phyloP scores from a whole-genome alignment of 2,797 vertebrate species.

The Centropyge bicolor region DNA sequence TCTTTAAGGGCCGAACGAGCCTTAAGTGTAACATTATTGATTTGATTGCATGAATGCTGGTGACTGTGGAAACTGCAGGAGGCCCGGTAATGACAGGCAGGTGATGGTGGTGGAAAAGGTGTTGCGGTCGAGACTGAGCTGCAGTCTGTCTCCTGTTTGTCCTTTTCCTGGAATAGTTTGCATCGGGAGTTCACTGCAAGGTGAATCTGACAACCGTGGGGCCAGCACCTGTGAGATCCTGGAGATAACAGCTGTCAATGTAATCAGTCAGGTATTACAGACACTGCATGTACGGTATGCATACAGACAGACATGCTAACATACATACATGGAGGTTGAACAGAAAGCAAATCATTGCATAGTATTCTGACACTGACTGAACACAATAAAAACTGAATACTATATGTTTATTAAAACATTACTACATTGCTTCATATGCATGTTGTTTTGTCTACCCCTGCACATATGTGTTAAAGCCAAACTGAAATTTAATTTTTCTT shows the following conservation, averaged over 20 bases:
- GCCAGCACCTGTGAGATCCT: slow-evolving; percentile 47
- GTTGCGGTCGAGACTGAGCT: slow-evolving; percentile 48
- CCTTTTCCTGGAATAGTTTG: slow-evolving; percentile 62
- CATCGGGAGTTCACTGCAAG: slow-evolving; percentile 61
- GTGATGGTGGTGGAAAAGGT: slow-evolving; percentile 45
- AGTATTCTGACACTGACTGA: no score
- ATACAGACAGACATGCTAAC: background rate
- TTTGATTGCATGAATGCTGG: slow-evolving; percentile 71
- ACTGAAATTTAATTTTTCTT: background rate
- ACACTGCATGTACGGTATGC: background rate
- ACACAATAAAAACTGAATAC: background rate
- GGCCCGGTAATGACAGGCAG: slow-evolving; percentile 42
- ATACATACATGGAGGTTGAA: background rate
- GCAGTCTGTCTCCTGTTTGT: slow-evolving; percentile 56
- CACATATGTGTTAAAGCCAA: background rate
- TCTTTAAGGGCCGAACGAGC: slow-evolving; percentile 67
- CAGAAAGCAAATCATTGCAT: background rate
- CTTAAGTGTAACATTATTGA: slow-evolving; percentile 78
- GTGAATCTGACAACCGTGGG: slow-evolving; percentile 58
- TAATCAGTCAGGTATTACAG: slow-evolving; percentile 22
- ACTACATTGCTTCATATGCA: no score
- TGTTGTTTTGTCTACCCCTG: background rate
- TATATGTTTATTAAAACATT: background rate
- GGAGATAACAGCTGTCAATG: slow-evolving; percentile 43
- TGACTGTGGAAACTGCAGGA: slow-evolving; percentile 69